phyloP scores from a whole-genome alignment of 2,113 vertebrate species.

The Calonectris borealis region DNA sequence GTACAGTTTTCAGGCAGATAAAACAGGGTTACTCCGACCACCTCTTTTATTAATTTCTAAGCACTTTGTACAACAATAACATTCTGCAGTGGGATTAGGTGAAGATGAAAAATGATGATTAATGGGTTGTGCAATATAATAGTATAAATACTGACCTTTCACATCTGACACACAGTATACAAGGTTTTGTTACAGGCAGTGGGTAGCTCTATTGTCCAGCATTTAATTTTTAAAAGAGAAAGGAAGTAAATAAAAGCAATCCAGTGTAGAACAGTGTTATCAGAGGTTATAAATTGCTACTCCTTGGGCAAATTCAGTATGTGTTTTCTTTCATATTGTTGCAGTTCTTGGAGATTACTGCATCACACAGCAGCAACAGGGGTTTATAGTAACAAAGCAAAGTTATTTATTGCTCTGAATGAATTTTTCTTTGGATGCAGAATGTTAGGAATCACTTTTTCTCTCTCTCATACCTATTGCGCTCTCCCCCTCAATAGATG shows the following conservation, averaged over 20 bases:
- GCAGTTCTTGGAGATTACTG: neutral
- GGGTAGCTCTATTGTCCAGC: neutral
- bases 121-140: neutral
- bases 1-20: neutral
- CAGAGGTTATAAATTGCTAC: neutral
- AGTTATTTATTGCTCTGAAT: neutral
- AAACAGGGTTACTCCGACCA: neutral
- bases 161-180: neutral
- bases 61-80: neutral
- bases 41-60: neutral
- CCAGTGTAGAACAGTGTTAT: neutral
- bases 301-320: neutral
- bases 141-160: neutral
- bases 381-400: neutral
- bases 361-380: neutral
- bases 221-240: neutral
- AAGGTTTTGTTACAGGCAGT: neutral
- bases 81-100: neutral
- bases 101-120: neutral
- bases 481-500: neutral
- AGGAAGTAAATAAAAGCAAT: neutral
- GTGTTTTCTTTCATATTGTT: neutral
- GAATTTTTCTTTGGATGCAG: neutral
- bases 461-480: neutral
- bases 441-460: neutral